Evolutionary conservation across 1,140 invertebrate genomes (phyloP).

Genomic region (Stenopsyche tienmushanensis): DNA sequence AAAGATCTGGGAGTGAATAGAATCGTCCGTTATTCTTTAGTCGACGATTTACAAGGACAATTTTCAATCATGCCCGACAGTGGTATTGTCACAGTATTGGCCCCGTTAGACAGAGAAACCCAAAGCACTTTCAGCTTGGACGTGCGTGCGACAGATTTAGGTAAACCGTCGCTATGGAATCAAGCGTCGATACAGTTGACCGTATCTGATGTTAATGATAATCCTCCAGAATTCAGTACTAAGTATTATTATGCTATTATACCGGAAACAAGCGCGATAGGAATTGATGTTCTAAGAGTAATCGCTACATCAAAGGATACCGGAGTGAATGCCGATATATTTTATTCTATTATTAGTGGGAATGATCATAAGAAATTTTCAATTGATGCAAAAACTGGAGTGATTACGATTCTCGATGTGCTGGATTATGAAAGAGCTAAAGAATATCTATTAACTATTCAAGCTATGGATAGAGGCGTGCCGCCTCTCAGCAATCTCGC

Average conservation of each 20-base stretch:
- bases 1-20: slow-evolving; percentile 79
- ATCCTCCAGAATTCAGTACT: slow-evolving; percentile 78
- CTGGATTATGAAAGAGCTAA: slow-evolving; percentile 78
- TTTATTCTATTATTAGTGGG: slow-evolving; percentile 80
- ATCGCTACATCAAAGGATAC: slow-evolving; percentile 83
- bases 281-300: slow-evolving; percentile 72
- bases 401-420: slow-evolving; percentile 68
- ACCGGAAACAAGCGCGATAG: slow-evolving; percentile 67
- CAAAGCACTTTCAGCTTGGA: slow-evolving; percentile 77
- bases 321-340: slow-evolving; percentile 86
- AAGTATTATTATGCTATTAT: slow-evolving; percentile 70
- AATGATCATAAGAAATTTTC: slow-evolving; percentile 79
- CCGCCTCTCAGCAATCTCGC: slow-evolving; percentile 79
- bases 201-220: slow-evolving; percentile 74
- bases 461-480: slow-evolving; percentile 79
- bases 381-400: slow-evolving; percentile 69
- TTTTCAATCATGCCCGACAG: slow-evolving; percentile 71
- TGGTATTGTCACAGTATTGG: slow-evolving; percentile 76
- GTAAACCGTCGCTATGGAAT: slow-evolving; percentile 56
- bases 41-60: slow-evolving; percentile 59
- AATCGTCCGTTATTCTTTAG: slow-evolving; percentile 74
- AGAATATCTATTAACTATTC: slow-evolving; percentile 82
- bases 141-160: slow-evolving; percentile 75
- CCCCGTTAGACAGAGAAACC: slow-evolving; percentile 79
- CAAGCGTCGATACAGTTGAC: slow-evolving; percentile 37